Base-by-base conservation (phyloP, 2,888 invertebrate species). In the Rambutsinella grinnellia region DNA sequence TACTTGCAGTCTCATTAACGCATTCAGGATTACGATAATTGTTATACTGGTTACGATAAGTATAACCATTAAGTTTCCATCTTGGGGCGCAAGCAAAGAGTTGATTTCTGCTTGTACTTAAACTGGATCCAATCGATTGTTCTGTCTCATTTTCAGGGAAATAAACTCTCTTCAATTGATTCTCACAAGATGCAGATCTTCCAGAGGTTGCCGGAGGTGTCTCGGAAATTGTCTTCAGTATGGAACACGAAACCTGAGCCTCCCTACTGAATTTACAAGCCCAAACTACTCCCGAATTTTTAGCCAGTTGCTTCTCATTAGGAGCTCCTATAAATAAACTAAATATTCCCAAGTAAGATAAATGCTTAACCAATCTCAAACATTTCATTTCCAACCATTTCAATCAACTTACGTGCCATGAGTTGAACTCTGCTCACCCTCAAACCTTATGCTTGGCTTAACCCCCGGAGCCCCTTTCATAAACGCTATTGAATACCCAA, bases 251-350 rank as follows among this genome's bases (percentile, higher is more conserved):
- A 8, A 47, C 19, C n/a, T 17, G 19, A 23, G 17, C 49, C n/a
- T 27, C 15, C 1, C 19, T 6, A 3, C 21, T 47, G 26, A 62
- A 62, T 27, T 24, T 13, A 46, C 75, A 69, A 0, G 19, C 6
- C 77, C 77, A 77, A 19, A 77, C 44, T 27, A 61, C 23, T n/a
- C 77, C 77, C 3, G 67, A 47, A 15, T 71, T 70, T 13, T 21
- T 46, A 0, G 49, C 23, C 2, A 3, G 3, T 2, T 28, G 17
- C 26, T 8, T 61, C 3, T 67, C 62, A 27, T 61, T 67, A 3
- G 77, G 77, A n/a, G 77, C 71, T 17, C 77, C 77, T n/a, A 67
- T 67, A 17, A 67, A 57, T 8, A 57, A 17, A 17, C 61, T 53
- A 36, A 17, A 19, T 8, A 58, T 1, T n/a, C n/a, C n/a, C n/a